Percentiles rank a stretch among this genome's conserved stretches.
Conservation (phyloP, 1,140 invertebrate species). For the Temnothorax curvispinosus region DNA sequence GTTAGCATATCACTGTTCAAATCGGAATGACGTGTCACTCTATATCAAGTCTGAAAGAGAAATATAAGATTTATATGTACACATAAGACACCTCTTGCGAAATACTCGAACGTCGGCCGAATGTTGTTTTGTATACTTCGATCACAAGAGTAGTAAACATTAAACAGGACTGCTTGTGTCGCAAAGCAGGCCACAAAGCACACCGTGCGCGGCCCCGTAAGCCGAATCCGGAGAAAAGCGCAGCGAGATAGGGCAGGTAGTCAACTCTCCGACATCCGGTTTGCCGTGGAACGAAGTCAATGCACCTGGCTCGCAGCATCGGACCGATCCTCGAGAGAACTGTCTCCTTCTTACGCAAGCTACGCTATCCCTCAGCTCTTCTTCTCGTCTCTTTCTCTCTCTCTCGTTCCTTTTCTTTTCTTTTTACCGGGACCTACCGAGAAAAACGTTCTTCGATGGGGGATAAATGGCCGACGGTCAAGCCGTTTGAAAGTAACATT, state of each 20-base stretch:
- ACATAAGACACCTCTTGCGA: not conserved
- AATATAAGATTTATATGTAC: not conserved
- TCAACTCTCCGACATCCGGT: conserved; percentile 70
- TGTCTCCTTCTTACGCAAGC: conserved; percentile 69
- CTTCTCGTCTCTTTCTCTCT: not conserved
- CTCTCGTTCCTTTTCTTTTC: not conserved
- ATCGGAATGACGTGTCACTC: not conserved
- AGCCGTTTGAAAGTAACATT: conserved; percentile 17
- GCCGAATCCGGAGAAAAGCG: conserved; percentile 60
- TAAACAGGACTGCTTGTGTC: conserved; percentile 7
- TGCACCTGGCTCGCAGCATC: conserved; percentile 70
- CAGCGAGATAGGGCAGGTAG: conserved; percentile 59
- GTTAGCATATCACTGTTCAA: not conserved
- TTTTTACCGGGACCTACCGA: conserved; percentile 43
- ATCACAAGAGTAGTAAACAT: not conserved
- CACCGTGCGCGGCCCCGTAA: conserved; percentile 7
- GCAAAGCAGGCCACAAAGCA: conserved; percentile 14
- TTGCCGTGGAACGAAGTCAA: conserved; percentile 70
- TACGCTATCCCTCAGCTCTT: conserved; percentile 7
- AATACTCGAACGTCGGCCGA: not conserved
- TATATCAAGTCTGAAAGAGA: too few relatives aligned
- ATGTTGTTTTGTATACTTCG: not conserved
- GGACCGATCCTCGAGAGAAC: conserved; percentile 60
- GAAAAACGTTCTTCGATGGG: conserved; percentile 54
- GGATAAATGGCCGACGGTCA: conserved; percentile 17